phyloP scores from a whole-genome alignment of 1,140 invertebrate genomes.

The Drosophila neocordata region DNA sequence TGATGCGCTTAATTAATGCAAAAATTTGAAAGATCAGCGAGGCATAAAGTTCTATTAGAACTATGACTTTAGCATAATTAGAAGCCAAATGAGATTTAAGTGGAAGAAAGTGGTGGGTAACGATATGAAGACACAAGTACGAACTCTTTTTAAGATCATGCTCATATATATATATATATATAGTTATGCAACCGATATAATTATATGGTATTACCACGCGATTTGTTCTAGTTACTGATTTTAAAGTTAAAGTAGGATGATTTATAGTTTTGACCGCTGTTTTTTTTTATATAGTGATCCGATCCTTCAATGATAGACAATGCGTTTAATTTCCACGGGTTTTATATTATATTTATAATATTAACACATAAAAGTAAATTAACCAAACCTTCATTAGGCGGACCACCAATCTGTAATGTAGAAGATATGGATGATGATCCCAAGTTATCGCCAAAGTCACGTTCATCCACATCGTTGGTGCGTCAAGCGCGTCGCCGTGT shows the following conservation, averaged over 20 bases:
- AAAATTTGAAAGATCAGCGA: slow-evolving; percentile 42
- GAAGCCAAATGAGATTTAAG: neutral
- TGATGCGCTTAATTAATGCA: slow-evolving; percentile 38
- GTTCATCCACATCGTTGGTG: slow-evolving; percentile 47
- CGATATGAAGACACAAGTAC: neutral
- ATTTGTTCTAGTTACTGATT: neutral
- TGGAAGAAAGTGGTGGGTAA: slow-evolving; percentile 28
- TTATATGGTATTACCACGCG: neutral
- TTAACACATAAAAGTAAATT: neutral
- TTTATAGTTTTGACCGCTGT: no score
- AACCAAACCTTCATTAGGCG: slow-evolving; percentile 31
- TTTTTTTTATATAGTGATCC: neutral
- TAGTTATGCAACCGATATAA: neutral
- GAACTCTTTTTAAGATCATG: neutral
- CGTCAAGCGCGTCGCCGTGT: slow-evolving; percentile 53
- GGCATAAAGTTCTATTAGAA: slow-evolving; percentile 42
- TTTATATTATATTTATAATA: no score
- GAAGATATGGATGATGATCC: slow-evolving; percentile 38
- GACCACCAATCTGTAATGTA: slow-evolving; percentile 28
- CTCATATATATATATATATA: no score
- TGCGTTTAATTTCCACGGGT: no score
- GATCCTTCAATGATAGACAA: neutral
- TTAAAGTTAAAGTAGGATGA: neutral
- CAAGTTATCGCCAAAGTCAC: slow-evolving; percentile 26
- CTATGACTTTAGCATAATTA: neutral